phyloP scores from a whole-genome alignment of 2,888 invertebrate species.

The Patella ulyssiponensis region DNA sequence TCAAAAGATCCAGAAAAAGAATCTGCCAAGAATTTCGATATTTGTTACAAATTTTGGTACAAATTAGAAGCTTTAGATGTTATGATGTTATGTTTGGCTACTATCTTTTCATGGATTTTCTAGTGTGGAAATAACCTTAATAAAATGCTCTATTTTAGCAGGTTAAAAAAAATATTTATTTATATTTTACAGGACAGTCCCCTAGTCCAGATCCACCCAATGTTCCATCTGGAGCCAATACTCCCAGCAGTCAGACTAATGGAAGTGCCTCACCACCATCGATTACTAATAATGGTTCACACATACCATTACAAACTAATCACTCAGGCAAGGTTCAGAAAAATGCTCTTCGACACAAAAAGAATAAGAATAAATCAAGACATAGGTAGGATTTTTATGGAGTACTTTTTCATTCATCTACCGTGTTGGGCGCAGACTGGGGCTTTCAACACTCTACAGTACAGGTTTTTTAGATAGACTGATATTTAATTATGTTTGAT shows the following conservation, averaged over 20 bases:
- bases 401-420: neutral
- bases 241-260: conserved; percentile 49
- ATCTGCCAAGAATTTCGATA: neutral
- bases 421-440: neutral
- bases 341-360: conserved; percentile 53
- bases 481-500: too few relatives aligned
- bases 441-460: neutral
- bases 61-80: too few relatives aligned
- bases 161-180: too few relatives aligned
- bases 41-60: too few relatives aligned
- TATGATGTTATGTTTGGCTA: too few relatives aligned
- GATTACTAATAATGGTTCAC: conserved; percentile 49
- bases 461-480: neutral
- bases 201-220: conserved; percentile 58
- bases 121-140: too few relatives aligned
- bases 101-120: too few relatives aligned
- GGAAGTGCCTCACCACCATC: conserved; percentile 44
- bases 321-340: conserved; percentile 61
- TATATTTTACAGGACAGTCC: conserved; percentile 41
- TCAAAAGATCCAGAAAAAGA: too few relatives aligned
- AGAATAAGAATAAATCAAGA: conserved; percentile 56
- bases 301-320: conserved; percentile 42
- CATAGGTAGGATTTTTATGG: conserved; percentile 45
- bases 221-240: conserved; percentile 56
- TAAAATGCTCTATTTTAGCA: too few relatives aligned